Conservation (phyloP, 2,113 vertebrate species). For the Buteo buteo region DNA sequence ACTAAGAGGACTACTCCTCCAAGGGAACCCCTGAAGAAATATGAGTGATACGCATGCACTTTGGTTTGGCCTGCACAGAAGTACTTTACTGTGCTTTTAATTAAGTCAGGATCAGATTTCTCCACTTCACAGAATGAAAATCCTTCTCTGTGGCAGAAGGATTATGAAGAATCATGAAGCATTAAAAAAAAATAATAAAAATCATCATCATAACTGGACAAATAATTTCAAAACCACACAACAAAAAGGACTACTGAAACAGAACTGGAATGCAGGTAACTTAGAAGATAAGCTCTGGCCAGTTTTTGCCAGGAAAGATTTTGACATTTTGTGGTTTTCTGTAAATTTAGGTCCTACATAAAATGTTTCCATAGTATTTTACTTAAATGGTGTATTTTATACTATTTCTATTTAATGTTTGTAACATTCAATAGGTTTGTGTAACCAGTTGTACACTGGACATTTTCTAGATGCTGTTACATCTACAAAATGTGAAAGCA, state of each 20-base stretch:
- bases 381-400: not conserved
- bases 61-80: not conserved
- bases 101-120: not conserved
- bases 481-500: not conserved
- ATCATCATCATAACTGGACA: not conserved
- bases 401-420: not conserved
- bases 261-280: not conserved
- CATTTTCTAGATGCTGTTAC: not conserved
- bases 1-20: not conserved
- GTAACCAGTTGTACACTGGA: not conserved
- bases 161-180: not conserved
- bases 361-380: not conserved
- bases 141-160: not conserved
- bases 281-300: not conserved
- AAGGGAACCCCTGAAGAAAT: not conserved
- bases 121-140: not conserved
- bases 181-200: not conserved
- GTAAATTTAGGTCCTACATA: not conserved
- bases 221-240: not conserved
- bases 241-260: not conserved
- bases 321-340: not conserved
- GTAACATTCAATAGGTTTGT: not conserved
- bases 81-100: not conserved
- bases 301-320: not conserved
- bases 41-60: too few species aligned